Percentiles rank a stretch among this genome's conserved stretches.
These are phyloP conservation scores for Chroicocephalus ridibundus DNA, from an alignment of 2,113 vertebrate species.

Conservation along the genomic window DNA sequence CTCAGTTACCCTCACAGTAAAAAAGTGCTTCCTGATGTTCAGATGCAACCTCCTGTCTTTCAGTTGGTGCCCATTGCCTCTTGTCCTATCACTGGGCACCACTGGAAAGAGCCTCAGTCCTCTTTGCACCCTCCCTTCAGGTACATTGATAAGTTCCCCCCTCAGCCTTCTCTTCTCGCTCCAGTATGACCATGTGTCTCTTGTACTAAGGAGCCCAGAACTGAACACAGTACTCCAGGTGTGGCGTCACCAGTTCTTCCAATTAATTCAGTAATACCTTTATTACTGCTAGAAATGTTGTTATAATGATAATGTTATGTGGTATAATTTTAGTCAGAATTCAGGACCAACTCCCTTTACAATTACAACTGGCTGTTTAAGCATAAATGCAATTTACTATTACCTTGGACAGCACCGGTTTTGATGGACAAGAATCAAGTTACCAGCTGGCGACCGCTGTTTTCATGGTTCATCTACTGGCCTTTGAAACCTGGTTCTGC, in stretches of 20 bases:
- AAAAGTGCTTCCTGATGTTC: not conserved
- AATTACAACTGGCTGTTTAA: not conserved
- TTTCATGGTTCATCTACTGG: not conserved
- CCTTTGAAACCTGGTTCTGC: not conserved
- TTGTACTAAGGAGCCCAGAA: not conserved
- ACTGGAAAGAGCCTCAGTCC: not conserved
- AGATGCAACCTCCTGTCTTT: not conserved
- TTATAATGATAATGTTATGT: not conserved
- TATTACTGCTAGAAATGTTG: not conserved
- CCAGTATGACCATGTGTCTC: not conserved
- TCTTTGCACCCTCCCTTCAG: not conserved
- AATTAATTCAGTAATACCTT: not conserved
- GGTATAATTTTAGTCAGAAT: not conserved
- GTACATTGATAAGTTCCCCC: not conserved
- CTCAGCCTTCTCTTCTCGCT: not conserved
- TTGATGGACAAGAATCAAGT: not conserved
- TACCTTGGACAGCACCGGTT: slow-evolving; percentile 50
- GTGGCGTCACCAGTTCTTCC: not conserved
- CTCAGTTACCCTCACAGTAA: not conserved
- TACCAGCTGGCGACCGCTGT: not conserved
- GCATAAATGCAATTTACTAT: not conserved
- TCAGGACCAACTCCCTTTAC: not conserved
- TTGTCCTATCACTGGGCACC: not conserved
- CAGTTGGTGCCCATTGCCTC: not conserved
- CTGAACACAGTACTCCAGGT: not conserved